Percentiles rank a stretch among this genome's conserved stretches.
Evolutionary conservation across 2,888 invertebrate species (phyloP).

Genomic region (Hetaerina titia): DNA sequence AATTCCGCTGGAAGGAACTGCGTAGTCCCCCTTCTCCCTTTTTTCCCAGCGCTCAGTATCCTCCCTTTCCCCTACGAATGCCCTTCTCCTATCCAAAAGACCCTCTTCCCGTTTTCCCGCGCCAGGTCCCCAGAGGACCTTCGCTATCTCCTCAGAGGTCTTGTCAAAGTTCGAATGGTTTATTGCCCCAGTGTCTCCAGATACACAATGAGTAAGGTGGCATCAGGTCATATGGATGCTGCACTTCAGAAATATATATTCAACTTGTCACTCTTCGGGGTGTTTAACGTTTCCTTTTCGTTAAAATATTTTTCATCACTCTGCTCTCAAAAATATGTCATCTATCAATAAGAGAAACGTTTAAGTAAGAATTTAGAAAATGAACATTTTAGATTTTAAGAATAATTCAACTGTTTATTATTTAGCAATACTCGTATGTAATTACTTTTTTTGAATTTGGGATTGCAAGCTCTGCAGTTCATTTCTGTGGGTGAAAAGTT

Average conservation of each 20-base stretch:
- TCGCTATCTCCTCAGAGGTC: not conserved
- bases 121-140: not conserved
- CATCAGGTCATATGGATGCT: not conserved
- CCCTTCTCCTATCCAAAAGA: not conserved
- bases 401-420: too few species aligned
- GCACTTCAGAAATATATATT: not conserved
- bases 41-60: too few species aligned
- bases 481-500: too few species aligned
- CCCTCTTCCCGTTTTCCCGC: not conserved
- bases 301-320: not conserved
- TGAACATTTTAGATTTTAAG: too few species aligned
- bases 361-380: too few species aligned
- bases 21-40: not conserved
- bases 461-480: too few species aligned
- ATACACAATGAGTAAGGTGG: not conserved
- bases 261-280: not conserved
- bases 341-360: not conserved
- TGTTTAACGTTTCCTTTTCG: not conserved
- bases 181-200: not conserved
- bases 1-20: not conserved
- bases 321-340: not conserved
- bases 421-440: too few species aligned
- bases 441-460: too few species aligned
- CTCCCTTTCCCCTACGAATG: not conserved
- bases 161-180: conserved; percentile 53